Base-by-base conservation (phyloP, 2,113 vertebrate genomes). In the Spea bombifrons region DNA sequence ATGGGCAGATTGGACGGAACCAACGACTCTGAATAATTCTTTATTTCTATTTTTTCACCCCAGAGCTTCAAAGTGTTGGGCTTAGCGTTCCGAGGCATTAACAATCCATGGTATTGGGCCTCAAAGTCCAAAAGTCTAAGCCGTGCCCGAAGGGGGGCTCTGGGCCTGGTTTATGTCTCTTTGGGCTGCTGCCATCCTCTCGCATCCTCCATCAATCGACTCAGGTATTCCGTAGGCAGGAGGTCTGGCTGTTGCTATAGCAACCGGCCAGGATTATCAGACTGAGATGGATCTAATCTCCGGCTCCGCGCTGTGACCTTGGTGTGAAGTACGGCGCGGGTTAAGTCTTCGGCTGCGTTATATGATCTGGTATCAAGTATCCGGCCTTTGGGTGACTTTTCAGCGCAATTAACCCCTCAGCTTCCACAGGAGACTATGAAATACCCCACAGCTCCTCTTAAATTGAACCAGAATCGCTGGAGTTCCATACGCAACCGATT, bases 261-360 rank as follows among this genome's bases (percentile, higher is more conserved):
- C 66, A 73, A 72, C 69, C 49, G 15, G 3, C n/a, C n/a, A 50
- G 49, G 77, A 73, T 79, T 79, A 79, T 79, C 9, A 73, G 8
- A 50, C 57, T n/a, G 49, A 48, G 17, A 8, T 43, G 43, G 69
- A 71, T 65, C 53, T 72, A 72, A 78, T 72, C 76, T 63, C 17
- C 12, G 30, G 9, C 61, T 49, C 68, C 6, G 49, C 49, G 17
- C 4, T 46, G 4, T n/a, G 66, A 46, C 71, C 71, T 44, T 30
- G 15, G 10, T 9, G 5, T 71, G n/a, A 78, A 78, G 67, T 67
- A 44, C 76, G 17, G n/a, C 30, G 10, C 68, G 65, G 75, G 75
- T 45, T 75, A 53, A 75, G n/a, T 55, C 64, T 45, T 0, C 49
- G 47, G 75, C 30, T 7, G 57, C 47, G 48, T 61, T 61, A 50